Base-by-base conservation (phyloP, 1,140 invertebrate genomes). In the Hirudo medicinalis region DNA sequence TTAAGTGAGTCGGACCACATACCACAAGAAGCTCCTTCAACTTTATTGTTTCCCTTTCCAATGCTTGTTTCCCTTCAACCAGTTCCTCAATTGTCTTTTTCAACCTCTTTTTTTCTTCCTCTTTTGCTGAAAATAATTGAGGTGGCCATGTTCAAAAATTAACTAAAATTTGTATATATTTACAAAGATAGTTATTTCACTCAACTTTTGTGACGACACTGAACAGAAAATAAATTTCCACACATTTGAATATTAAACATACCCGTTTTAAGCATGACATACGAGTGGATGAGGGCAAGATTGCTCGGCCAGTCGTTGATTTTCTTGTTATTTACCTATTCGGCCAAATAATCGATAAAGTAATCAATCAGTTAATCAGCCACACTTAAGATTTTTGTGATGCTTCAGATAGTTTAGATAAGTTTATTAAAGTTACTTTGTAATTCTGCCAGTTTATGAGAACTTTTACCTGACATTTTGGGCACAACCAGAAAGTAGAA, bases 401-500 rank as follows among this genome's bases (percentile, higher is more conserved):
- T 15, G 15, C 4, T 0, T 13, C 43, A 17, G 9, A 17, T 63
- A 2, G 11, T 32, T 63, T 13, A 5, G 54, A 57, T 32, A 63
- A n/a, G 11, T 25, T 13, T 63, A 15, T 63, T 63, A 63, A 63
- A 63, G 19, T 25, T 5, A 22, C 22, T 63, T 22, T 20, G 9
- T 25, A 11, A 63, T 11, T 13, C 20, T 25, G 57, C 22, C 9
- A 5, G 5, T 25, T 25, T 63, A 63, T 20, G 57, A 40, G 36
- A 43, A 19, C 4, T 74, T 72, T 70, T 75, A 80, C 79, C 72
- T 77, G 73, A 75, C 80, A 81, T 49, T 77, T 77, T 8, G 77
- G 76, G 74, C 80, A 81, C 60, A 76, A 77, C 81, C 81, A 82
- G 63, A 77, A 78, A 8, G 79, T 78, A 57, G 92, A 93, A 0